A percentile compares a stretch with the other conserved stretches of the same genome.
phyloP scores from a whole-genome alignment of 1,140 invertebrate genomes.

The Parapsyche elsis region DNA sequence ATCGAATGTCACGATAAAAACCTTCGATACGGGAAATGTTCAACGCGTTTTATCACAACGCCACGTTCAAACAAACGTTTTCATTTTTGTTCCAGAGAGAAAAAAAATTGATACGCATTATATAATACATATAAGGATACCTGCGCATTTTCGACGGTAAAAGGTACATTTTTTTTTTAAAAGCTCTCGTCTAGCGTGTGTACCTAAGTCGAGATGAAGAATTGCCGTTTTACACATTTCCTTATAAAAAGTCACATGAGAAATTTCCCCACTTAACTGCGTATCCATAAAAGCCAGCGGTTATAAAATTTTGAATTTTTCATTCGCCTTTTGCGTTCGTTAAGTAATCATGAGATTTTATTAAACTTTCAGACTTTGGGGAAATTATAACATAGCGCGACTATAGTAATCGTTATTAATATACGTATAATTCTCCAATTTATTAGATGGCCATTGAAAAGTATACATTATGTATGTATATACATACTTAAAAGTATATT shows the following conservation, averaged over 20 bases:
- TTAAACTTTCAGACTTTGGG: no score
- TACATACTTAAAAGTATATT: background rate
- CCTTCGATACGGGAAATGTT: background rate
- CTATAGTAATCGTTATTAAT: no score
- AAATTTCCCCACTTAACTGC: constrained; percentile 13
- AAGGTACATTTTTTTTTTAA: background rate
- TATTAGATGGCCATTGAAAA: no score
- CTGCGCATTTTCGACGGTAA: background rate
- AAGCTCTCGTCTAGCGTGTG: background rate
- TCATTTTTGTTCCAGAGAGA: background rate
- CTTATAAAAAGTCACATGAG: constrained; percentile 28
- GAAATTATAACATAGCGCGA: no score
- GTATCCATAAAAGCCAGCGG: background rate
- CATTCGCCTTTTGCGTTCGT: no score
- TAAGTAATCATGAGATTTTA: no score
- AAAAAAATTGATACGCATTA: constrained; percentile 3
- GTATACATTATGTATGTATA: background rate
- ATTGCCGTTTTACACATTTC: constrained; percentile 14
- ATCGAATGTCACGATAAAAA: background rate
- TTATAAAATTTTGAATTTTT: no score
- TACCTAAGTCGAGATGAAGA: constrained; percentile 13
- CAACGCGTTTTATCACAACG: background rate
- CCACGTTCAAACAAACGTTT: background rate
- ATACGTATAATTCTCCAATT: no score
- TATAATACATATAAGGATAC: background rate